Base-by-base conservation (phyloP, 2,888 invertebrate genomes). In the Pristionchus maxplancki region DNA sequence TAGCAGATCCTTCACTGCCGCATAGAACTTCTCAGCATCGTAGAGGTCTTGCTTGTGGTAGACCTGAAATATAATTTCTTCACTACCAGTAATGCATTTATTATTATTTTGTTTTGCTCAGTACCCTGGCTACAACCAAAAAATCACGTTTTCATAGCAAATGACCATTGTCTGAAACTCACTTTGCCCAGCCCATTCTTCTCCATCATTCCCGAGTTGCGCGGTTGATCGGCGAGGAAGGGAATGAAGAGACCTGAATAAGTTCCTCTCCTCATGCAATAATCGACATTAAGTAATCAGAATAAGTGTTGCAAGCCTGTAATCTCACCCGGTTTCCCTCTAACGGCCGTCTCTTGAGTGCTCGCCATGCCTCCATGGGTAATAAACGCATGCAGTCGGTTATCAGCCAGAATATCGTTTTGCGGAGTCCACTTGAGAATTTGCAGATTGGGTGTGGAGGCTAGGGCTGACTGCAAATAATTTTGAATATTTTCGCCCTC, bases 141-240 rank as follows among this genome's bases (percentile, higher is more conserved):
- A n/a, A n/a, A n/a, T n/a, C n/a, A n/a, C n/a, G n/a, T n/a, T n/a
- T n/a, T n/a, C n/a, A n/a, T n/a, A n/a, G n/a, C n/a, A n/a, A n/a
- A n/a, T n/a, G n/a, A n/a, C n/a, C n/a, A n/a, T n/a, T n/a, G n/a
- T n/a, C n/a, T 8, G 44, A 44, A 44, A 6, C 8, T 9, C 11
- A 81, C 81, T 15, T 13, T 81, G 13, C 81, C 81, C 48, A 81
- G n/a, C 20, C 81, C 81, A 50, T 81, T 81, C 31, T 81, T 50
- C 81, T 81, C n/a, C 81, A 81, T 81, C 81, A 81, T 81, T 48
- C 44, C 44, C 28, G 81, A 8, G 24, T 81, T 81, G 48, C 81
- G 48, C 2, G 48, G 81, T 28, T 81, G 81, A 50, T 81, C 81
- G 17, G 50, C 81, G 1, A 50, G 28, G 31, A 81, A 50, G 28